These are phyloP conservation scores for Clusia tigrina DNA, from an alignment of 2,888 invertebrate genomes.

Conservation along the genomic window DNA sequence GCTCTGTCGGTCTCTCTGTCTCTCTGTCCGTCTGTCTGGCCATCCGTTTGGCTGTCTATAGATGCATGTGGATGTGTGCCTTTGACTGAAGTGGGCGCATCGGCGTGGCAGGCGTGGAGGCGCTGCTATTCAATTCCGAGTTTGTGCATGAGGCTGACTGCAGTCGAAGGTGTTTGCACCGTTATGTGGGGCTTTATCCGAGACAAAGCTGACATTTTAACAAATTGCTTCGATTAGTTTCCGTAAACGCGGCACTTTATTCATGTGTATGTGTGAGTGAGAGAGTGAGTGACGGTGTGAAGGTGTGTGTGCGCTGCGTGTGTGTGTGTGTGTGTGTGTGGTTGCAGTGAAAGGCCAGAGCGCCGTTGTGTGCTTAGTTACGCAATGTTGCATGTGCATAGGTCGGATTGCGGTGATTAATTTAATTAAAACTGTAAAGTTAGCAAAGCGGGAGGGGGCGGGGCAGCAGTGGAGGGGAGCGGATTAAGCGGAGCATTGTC, in stretches of 20 bases:
- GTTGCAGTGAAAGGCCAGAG: neutral
- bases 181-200: slow-evolving; percentile 28
- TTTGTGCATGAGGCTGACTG: slow-evolving; percentile 8
- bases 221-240: slow-evolving; percentile 46
- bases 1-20: too few relatives aligned
- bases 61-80: too few relatives aligned
- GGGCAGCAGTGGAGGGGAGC: neutral
- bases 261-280: slow-evolving; percentile 23
- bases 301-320: too few relatives aligned
- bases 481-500: too few relatives aligned
- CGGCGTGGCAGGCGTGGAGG: neutral
- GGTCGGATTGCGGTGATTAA: slow-evolving; percentile 29
- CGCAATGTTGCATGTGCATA: slow-evolving; percentile 40
- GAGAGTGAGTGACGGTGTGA: neutral
- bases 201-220: slow-evolving; percentile 45
- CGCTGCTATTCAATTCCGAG: too few relatives aligned
- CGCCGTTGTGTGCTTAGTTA: slow-evolving; percentile 41
- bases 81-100: too few relatives aligned
- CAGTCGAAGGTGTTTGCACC: slow-evolving; percentile 27
- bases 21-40: too few relatives aligned
- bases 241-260: slow-evolving; percentile 35
- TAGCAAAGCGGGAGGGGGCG: neutral
- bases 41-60: too few relatives aligned
- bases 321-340: neutral
- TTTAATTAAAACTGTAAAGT: slow-evolving; percentile 35